Base-by-base conservation (phyloP, 2,888 invertebrate genomes). In the Xestia sexstrigata region DNA sequence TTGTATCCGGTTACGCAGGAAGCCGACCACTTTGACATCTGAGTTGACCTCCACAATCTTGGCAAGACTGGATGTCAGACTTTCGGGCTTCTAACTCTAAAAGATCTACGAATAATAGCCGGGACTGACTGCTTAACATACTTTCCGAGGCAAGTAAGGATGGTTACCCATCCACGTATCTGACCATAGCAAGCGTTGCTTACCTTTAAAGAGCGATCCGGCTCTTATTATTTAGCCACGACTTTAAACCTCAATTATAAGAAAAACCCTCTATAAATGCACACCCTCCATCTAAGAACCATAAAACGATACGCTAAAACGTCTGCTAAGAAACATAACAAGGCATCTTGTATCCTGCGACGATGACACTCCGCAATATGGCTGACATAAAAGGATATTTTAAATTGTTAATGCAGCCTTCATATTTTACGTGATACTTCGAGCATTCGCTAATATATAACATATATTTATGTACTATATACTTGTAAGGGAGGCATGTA, bases 361-460 rank as follows among this genome's bases (percentile, higher is more conserved):
- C 73, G 39, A 26, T 58, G 74, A 72, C 72, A 70, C 83, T 70
- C 45, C 66, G 17, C 52, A 83, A 75, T 63, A 82, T 67, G 60
- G 49, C 20, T 62, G 66, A 80, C 67, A 71, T 75, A 80, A 88
- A 88, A 78, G 79, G 78, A 78, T 81, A 81, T 86, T 87, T 87
- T 88, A 86, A 88, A 87, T 86, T 88, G 79, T 77, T 88, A 86
- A 87, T 83, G 83, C 78, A 65, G 65, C 42, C 55, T 83, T 71
- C 84, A 80, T 76, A 73, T 75, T 52, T 74, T 83, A 88, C 88
- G 84, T 84, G 88, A 79, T 80, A 66, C 78, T 85, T 70, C 63
- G 72, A 52, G 73, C 74, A 66, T 60, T 47, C 60, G 78, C 84
- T 88, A 88, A 88, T 88, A 88, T 79, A 77, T 77, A n/a, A 65